phyloP scores from a whole-genome alignment of 2,888 invertebrate species.

The Orchesella flavescens region DNA sequence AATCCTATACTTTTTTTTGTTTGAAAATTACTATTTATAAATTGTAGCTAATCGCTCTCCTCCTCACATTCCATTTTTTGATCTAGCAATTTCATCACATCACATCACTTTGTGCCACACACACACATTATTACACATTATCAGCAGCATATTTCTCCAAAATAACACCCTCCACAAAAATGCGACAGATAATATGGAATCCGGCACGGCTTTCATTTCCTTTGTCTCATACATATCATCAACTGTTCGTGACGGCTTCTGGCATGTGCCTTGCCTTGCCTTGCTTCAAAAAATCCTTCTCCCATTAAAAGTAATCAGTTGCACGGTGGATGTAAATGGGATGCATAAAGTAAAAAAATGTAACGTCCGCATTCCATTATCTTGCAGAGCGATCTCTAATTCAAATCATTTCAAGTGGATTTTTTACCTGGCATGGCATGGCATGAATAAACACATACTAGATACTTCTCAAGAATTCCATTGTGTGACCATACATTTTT shows the following conservation, averaged over 20 bases:
- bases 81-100: background rate
- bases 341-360: conserved; percentile 17
- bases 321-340: background rate
- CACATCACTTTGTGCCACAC: background rate
- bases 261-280: conserved; percentile 51
- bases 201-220: conserved; percentile 37
- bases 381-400: conserved; percentile 6
- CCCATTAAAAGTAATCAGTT: conserved; percentile 61
- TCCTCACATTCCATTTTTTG: background rate
- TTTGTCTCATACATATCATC: conserved; percentile 44
- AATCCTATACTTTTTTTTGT: no score
- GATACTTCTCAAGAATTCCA: conserved; percentile 55
- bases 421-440: conserved; percentile 11
- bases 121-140: conserved; percentile 1
- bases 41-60: no score
- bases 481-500: conserved; percentile 33
- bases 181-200: conserved; percentile 50
- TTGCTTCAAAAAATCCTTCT: no score
- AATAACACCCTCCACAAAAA: conserved; percentile 36
- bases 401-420: conserved; percentile 20
- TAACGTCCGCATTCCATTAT: conserved; percentile 54
- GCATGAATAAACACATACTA: no score
- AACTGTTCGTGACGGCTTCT: conserved; percentile 52
- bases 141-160: conserved; percentile 9
- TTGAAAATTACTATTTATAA: no score